Conservation (phyloP, 2,888 invertebrate species). For the Malacosoma neustria region DNA sequence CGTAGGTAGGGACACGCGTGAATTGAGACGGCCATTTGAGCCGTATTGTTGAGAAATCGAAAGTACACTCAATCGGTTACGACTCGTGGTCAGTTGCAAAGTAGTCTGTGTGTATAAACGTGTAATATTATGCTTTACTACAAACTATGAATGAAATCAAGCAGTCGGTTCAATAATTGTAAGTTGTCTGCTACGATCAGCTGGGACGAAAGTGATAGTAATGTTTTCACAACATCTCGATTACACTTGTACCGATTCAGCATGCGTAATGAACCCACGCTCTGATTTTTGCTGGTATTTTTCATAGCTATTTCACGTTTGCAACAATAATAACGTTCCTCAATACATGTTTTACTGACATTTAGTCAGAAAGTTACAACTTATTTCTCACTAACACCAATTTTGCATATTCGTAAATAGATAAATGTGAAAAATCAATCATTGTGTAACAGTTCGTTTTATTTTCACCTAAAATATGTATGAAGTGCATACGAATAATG, state of each 20-base stretch:
- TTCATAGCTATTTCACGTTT: conserved; percentile 54
- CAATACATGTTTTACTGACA: conserved; percentile 41
- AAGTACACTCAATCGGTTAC: background rate
- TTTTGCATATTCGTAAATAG: no score
- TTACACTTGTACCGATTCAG: conserved; percentile 41
- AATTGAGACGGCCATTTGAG: background rate
- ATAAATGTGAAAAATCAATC: no score
- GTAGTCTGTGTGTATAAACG: background rate
- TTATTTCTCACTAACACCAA: no score
- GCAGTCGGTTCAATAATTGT: conserved; percentile 6
- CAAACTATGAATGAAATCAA: conserved; percentile 1
- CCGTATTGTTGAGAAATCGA: background rate
- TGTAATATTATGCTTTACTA: background rate
- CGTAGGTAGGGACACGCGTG: conserved; percentile 3
- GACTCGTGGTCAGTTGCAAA: background rate
- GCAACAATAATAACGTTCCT: conserved; percentile 39
- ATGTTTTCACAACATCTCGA: conserved; percentile 45
- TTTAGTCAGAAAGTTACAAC: no score
- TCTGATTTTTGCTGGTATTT: conserved; percentile 55
- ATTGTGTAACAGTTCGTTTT: no score
- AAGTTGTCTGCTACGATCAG: conserved; percentile 24
- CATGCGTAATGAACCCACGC: conserved; percentile 63
- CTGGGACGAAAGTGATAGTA: conserved; percentile 54
- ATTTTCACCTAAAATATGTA: no score
- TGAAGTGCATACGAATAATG: conserved; percentile 21